Evolutionary conservation across 2,797 vertebrate genomes (phyloP), one percentile per base, ranked within the genome.

Genomic region (Paramormyrops hopkinsi): DNA sequence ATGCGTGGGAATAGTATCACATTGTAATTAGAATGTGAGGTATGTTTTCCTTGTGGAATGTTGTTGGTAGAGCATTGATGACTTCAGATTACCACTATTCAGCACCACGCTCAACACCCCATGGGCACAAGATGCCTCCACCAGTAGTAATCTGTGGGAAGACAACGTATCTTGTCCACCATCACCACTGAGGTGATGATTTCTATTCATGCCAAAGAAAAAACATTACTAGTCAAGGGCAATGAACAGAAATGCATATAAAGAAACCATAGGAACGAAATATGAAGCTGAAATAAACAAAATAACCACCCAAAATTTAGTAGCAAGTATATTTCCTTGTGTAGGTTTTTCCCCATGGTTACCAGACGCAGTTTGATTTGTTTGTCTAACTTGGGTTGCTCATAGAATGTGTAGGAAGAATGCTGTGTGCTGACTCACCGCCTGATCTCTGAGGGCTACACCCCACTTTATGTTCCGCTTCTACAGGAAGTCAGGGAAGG

Each of bases 371-470:
- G 11, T 50, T 84, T 84, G 4, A 50, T 84, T 48, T 84, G 44
- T 85, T 51, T 51, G 44, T 51, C 48, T 48, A 51, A 84, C 41
- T 46, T 17, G 48, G 44, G 37, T 22, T 29, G 12, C 44, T 50
- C 44, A 46, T 85, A 82, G 83, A 50, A 85, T 22, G 22, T 85
- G 44, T 85, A 50, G 44, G 44, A 85, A 29, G 83, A 85, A 85
- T 85, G 44, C 44, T 29, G 83, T 85, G 83, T 85, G 48, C 83
- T 85, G 83, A 85, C 46, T 85, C 83, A 85, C 48, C 7, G 44
- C 83, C 83, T 25, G 83, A 29, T 85, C 83, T 85, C 48, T 51
- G 48, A 85, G 83, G 83, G 25, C 22, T 3, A 19, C 46, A 29
- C 82, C 46, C 82, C 46, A n/a, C 46, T 25, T 11, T 48, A 85